Percentiles rank a stretch among this genome's conserved stretches.
Conservation (phyloP, 1,140 invertebrate genomes). For the Macrocentrus cingulum region DNA sequence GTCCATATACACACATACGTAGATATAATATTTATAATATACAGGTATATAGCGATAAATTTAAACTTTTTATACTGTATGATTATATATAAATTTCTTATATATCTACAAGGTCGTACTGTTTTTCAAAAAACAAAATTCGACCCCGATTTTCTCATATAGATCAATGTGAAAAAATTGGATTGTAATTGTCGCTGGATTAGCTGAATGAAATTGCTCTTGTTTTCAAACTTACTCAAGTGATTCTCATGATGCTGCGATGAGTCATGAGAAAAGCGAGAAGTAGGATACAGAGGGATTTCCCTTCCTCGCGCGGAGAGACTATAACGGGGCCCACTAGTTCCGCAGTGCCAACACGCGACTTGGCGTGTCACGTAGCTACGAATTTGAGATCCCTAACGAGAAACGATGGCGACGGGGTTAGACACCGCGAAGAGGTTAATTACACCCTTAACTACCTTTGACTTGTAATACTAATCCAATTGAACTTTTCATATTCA, state of each 20-base stretch:
- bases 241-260: not conserved
- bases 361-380: constrained; percentile 30
- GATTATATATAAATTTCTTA: too few relatives aligned
- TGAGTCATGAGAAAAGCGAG: not conserved
- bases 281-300: not conserved
- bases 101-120: too few relatives aligned
- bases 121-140: too few relatives aligned
- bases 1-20: too few relatives aligned
- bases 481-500: constrained; percentile 3
- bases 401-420: constrained; percentile 23
- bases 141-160: too few relatives aligned
- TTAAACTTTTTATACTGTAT: too few relatives aligned
- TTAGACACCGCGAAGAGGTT: constrained; percentile 26
- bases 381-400: constrained; percentile 30
- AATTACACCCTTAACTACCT: constrained; percentile 29
- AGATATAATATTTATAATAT: too few relatives aligned
- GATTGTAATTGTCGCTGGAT: too few relatives aligned
- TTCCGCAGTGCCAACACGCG: constrained; percentile 23
- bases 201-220: too few relatives aligned
- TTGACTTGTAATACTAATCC: constrained; percentile 18
- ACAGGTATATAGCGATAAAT: too few relatives aligned
- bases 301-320: not conserved
- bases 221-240: too few relatives aligned
- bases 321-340: not conserved
- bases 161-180: too few relatives aligned